Evolutionary conservation across 2,888 invertebrate species (phyloP), one percentile per base, ranked within the genome.

Genomic region (Diadegma fenestrale): DNA sequence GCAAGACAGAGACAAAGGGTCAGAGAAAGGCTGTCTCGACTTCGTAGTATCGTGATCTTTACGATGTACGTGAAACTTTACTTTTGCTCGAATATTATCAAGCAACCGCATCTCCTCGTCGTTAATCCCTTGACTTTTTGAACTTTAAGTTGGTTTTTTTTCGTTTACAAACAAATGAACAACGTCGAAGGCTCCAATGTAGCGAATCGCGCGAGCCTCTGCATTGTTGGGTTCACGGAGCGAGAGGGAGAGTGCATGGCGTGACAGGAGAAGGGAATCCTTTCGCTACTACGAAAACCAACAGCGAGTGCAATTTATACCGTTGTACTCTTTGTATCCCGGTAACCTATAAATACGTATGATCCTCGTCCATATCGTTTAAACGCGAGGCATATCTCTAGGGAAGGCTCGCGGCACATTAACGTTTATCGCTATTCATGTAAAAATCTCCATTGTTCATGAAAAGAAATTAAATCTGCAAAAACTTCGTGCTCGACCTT

Each of bases 191-290:
- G 26, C 58, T 58, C 58, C 14, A 58, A 54, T 1, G 54, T 26
- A 30, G 2, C 22, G 22, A 22, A 54, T 54, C 54, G 2, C 54
- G 2, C 7, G 19, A 19, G 8, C 4, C 10, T 22, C 7, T 51
- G 7, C 48, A n/a, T 48, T 48, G 48, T n/a, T n/a, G 6, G n/a
- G 5, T n/a, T 48, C 8, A 37, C 51, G 26, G 58, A 58, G 26
- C 14, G 58, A 58, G 58, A 58, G 58, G 58, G 58, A 58, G 58
- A 54, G 54, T 54, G n/a, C n/a, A n/a, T n/a, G n/a, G 6, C 58
- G 58, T 22, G 14, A 26, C 14, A 14, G 58, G 26, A 58, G 58
- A 58, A 26, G 58, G 58, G 26, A 58, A 58, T 58, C 58, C 58
- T 58, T 58, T 58, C 58, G 58, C 58, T 58, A 26, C 22, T 58